Evolutionary conservation across 2,113 vertebrate genomes (phyloP), one percentile per base, ranked within the genome.

Genomic region (Hipposideros armiger): DNA sequence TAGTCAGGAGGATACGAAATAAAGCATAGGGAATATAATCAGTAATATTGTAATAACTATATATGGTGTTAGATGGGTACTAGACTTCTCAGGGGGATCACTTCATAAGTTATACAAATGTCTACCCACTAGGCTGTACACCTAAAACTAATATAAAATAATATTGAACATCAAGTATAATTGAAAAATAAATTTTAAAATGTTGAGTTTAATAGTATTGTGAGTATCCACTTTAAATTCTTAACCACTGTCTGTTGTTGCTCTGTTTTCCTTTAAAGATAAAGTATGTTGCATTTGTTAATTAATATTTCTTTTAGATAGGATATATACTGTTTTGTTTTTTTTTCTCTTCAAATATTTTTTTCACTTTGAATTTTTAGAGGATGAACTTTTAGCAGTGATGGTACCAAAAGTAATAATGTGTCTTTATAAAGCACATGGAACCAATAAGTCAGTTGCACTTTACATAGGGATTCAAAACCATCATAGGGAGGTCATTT

Each of bases 391-490:
- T 47, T 56, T 15, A 56, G 40, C 24, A 26, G 7, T 1, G 17
- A 72, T 8, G 19, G 32, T 28, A 45, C 36, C 22, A 45, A 22
- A 20, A 85, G 64, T 32, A 72, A 28, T 26, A 11, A 14, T 22
- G 30, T 42, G 24, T 22, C 24, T 70, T 56, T 26, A 36, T 47
- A 36, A 60, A 20, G 54, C 24, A 28, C 56, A 3, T 8, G 64
- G 3, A 30, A 60, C 36, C 14, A 4, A 6, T 28, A 19, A 1
- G 17, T 5, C 2, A 17, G 9, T 10, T 24, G 47, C 15, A 16
- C 45, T 11, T 52, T 13, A 52, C 26, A 5, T 0, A 16, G 66
- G 3, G 42, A 28, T 40, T 70, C 14, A 56, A 2, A 64, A 47
- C n/a, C 20, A 22, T 88, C 40, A 17, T 3, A 54, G 30, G n/a